Base-by-base conservation (phyloP, 2,888 invertebrate genomes). In the Cosmia pyralina region DNA sequence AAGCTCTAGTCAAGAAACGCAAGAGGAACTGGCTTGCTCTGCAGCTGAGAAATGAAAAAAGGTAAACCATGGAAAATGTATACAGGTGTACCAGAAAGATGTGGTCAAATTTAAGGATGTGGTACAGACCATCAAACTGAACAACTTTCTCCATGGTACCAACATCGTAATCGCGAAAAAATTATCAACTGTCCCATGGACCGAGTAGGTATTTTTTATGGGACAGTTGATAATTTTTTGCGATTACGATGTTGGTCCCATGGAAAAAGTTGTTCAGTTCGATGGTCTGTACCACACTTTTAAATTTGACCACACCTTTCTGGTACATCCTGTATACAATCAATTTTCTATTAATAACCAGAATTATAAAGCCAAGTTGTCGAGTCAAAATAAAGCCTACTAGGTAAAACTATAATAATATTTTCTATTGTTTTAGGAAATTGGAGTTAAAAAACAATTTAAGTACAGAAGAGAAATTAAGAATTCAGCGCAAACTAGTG, bases 21-120 rank as follows among this genome's bases (percentile, higher is more conserved):
- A 97, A 97, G 89, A 96, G 98, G 7, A 99, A 99, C 91, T 99
- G 98, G 97, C 96, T 99, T 76, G 98, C 99, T 0, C 95, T 99
- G 70, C 98, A 98, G 90, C 96, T 98, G 84, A 97, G 98, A 81
- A 98, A 98, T 19, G 97, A 98, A 72, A 97, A 97, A 88, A 96
- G 97, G 90, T 96, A 96, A 68, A 13, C 17, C 5, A 22, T 38
- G 28, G 28, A 28, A 28, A 28, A 28, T 28, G 1, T 28, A 28
- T 28, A 28, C 28, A 28, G 28, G 28, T 28, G 28, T 28, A 28
- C 3, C 28, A 28, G 2, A 28, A 28, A 28, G 3, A 28, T 28
- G 28, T 28, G 3, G 28, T 28, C 28, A 28, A 28, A 28, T 28
- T 28, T 28, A 28, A 28, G 28, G 28, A 3, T 28, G 28, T 28